Conservation (phyloP, 1,140 invertebrate species). For the Monomorium pharaonis region DNA sequence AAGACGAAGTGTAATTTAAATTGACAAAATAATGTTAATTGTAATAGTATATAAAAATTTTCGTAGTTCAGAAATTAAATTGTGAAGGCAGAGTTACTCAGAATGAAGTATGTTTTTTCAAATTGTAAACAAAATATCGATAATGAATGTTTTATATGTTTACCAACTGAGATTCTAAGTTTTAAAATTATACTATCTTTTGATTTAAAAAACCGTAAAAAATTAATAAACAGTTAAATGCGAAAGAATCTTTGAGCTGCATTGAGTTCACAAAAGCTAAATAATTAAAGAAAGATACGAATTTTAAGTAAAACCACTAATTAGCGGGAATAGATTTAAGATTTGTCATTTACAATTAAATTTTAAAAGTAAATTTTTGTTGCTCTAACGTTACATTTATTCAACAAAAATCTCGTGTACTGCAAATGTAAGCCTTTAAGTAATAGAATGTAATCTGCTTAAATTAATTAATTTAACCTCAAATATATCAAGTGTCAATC, state of each 20-base stretch:
- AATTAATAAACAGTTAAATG: neutral
- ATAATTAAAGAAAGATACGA: neutral
- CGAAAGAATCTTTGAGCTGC: neutral
- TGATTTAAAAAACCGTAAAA: neutral
- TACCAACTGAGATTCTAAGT: neutral
- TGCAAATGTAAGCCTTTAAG: neutral
- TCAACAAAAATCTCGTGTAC: neutral
- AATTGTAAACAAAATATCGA: neutral
- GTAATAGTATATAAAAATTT: neutral
- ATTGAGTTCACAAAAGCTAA: neutral
- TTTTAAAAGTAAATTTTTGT: neutral
- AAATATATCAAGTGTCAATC: neutral
- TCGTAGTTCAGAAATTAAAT: neutral
- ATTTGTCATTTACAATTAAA: neutral
- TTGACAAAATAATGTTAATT: conserved; percentile 9
- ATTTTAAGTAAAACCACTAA: neutral
- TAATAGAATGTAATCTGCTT: neutral
- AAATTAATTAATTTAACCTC: neutral
- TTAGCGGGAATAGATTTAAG: neutral
- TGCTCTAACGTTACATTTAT: neutral
- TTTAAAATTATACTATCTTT: neutral
- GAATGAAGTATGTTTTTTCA: neutral
- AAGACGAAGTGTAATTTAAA: neutral
- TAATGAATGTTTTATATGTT: neutral
- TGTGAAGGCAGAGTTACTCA: neutral